Percentiles rank a stretch among this genome's conserved stretches.
phyloP scores from a whole-genome alignment of 2,113 vertebrate species.

The Hemiscyllium ocellatum region DNA sequence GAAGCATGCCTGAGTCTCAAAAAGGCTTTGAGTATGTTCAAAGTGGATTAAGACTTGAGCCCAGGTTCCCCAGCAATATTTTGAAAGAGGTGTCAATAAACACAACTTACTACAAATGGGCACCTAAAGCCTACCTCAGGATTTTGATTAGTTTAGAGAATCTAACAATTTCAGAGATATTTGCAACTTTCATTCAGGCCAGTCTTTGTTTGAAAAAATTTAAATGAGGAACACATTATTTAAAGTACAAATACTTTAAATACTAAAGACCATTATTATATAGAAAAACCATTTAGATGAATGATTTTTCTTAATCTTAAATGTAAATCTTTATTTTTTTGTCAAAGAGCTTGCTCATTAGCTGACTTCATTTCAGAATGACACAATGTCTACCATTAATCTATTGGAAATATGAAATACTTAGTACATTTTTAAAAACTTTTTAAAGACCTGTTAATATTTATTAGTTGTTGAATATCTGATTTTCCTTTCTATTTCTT shows the following conservation, averaged over 20 bases:
- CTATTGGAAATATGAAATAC: neutral
- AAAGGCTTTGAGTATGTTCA: neutral
- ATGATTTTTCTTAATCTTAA: neutral
- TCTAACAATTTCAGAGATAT: neutral
- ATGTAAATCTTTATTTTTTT: neutral
- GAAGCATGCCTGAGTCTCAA: neutral
- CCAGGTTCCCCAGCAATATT: neutral
- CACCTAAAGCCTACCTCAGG: neutral
- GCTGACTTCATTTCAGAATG: neutral
- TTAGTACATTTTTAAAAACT: neutral
- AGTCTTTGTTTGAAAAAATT: neutral
- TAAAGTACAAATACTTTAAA: neutral
- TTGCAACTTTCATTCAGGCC: neutral
- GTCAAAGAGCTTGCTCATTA: neutral
- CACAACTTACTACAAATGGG: neutral
- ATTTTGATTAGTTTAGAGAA: neutral
- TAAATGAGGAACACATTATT: neutral
- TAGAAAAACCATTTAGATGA: neutral
- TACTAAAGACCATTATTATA: neutral
- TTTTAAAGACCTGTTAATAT: neutral
- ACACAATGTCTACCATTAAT: neutral
- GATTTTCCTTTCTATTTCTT: neutral
- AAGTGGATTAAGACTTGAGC: neutral
- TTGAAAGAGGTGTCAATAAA: neutral
- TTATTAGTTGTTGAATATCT: neutral